phyloP scores from a whole-genome alignment of 2,888 invertebrate genomes.

The Scrobipalpa atriplicella region DNA sequence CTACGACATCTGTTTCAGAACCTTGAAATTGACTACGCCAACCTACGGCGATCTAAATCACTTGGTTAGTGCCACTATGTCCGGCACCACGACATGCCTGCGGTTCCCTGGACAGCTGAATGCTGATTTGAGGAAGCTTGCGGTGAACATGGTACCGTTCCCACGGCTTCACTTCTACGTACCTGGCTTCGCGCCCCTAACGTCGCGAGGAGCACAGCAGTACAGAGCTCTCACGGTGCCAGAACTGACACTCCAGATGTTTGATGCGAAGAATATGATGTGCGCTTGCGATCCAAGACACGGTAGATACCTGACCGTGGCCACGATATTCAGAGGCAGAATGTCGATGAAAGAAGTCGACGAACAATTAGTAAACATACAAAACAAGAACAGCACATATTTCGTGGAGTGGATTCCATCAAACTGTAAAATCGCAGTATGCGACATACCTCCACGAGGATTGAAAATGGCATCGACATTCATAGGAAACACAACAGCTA shows the following conservation, averaged over 20 bases:
- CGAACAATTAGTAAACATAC: constrained; percentile 89
- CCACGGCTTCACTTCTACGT: constrained; percentile 83
- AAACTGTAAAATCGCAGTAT: constrained; percentile 90
- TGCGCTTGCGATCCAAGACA: constrained; percentile 96
- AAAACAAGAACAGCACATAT: constrained; percentile 90
- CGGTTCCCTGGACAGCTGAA: constrained; percentile 83
- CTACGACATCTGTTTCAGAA: constrained; percentile 91
- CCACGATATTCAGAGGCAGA: constrained; percentile 93
- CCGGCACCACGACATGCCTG: constrained; percentile 92
- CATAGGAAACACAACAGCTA: constrained; percentile 93
- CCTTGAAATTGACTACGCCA: constrained; percentile 88
- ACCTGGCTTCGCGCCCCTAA: constrained; percentile 86
- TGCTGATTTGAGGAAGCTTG: constrained; percentile 72
- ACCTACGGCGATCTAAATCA: constrained; percentile 92
- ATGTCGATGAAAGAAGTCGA: constrained; percentile 98
- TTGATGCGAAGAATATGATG: constrained; percentile 91
- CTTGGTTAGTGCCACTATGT: constrained; percentile 92
- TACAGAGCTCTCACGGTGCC: constrained; percentile 96
- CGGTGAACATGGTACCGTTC: constrained; percentile 84
- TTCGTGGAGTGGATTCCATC: constrained; percentile 93
- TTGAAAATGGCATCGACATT: constrained; percentile 95
- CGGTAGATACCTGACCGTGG: constrained; percentile 94
- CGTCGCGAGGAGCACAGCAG: constrained; percentile 92
- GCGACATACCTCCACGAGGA: constrained; percentile 89
- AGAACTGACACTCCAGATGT: constrained; percentile 87